Evolutionary conservation across 2,797 vertebrate genomes (phyloP), one percentile per base, ranked within the genome.

Genomic region (Acrossocheilus fasciatus): DNA sequence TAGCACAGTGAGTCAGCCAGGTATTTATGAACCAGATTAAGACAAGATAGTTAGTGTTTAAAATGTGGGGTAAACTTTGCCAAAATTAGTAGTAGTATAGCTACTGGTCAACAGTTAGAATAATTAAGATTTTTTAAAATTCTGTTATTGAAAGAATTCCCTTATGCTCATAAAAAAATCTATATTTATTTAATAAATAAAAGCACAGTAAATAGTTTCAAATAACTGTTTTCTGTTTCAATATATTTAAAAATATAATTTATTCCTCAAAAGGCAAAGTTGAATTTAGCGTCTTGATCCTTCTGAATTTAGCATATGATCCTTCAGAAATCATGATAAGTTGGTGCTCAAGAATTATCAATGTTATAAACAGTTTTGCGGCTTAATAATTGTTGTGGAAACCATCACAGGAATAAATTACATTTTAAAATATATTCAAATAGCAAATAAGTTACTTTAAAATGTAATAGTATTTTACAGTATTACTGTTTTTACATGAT

Each of bases 11-110:
- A 45, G 69, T 36, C 50, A 59, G 70, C 17, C 54, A 73, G 47
- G 5, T 36, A n/a, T 72, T 26, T 26, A 4, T 81, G 20, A 86
- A 74, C 76, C 68, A 50, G 57, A 52, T 73, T 12, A 81, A 64
- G 43, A 64, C 41, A 76, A 68, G 20, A 59, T 34, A 50, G 30
- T 75, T 64, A 39, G 30, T 50, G 5, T 43, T 30, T 20, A 77
- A 36, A 68, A 11, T 66, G 18, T 30, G 14, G 23, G 4, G 20
- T 75, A 47, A 34, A 17, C 10, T 11, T n/a, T n/a, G n/a, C 3
- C 7, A 10, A 57, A 52, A n/a, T 66, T 12, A 15, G 14, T 72
- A 12, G 14, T 52, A 70, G n/a, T 43, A 59, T 6, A 41, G 34
- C n/a, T 14, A 30, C n/a, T 14, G n/a, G 11, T 62, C 10, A 12